Evolutionary conservation across 2,888 invertebrate species (phyloP).

Genomic region (Helicoverpa assulta): DNA sequence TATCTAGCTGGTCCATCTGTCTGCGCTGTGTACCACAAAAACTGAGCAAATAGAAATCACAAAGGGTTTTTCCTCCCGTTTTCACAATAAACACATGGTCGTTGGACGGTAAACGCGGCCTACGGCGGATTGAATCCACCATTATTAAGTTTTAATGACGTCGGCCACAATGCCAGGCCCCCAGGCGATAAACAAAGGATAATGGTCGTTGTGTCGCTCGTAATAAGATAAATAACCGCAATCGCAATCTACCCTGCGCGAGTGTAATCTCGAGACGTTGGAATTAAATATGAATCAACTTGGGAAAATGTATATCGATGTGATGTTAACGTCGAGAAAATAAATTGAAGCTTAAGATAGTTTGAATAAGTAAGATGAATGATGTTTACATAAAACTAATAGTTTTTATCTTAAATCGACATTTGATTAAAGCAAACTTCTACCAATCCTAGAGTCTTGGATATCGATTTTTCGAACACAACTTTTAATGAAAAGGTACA

Average conservation of each 20-base stretch:
- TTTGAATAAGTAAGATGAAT: conserved; percentile 50
- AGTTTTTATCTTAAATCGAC: background rate
- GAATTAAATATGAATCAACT: conserved; percentile 76
- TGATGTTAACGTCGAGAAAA: conserved; percentile 36
- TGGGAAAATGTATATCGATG: conserved; percentile 66
- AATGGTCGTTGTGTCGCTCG: conserved; percentile 78
- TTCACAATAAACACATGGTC: conserved; percentile 73
- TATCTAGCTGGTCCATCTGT: conserved; percentile 52
- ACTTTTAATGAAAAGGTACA: background rate
- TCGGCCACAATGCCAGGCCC: conserved; percentile 75
- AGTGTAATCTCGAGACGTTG: conserved; percentile 71
- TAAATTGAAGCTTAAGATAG: conserved; percentile 60
- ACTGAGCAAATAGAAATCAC: conserved; percentile 60
- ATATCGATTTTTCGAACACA: background rate
- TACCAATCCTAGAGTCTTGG: background rate
- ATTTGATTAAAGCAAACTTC: background rate
- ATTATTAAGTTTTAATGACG: conserved; percentile 88
- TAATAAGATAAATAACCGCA: conserved; percentile 82
- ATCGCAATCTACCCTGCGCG: conserved; percentile 66
- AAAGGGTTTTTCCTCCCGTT: conserved; percentile 65
- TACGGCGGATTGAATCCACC: conserved; percentile 78
- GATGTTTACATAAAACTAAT: conserved; percentile 14
- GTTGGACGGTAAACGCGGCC: conserved; percentile 68
- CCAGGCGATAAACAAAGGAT: conserved; percentile 82
- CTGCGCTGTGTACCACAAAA: conserved; percentile 51